These are phyloP conservation scores for Leptoteleia sp. DNA, from an alignment of 1,140 invertebrate genomes.

Conservation along the genomic window DNA sequence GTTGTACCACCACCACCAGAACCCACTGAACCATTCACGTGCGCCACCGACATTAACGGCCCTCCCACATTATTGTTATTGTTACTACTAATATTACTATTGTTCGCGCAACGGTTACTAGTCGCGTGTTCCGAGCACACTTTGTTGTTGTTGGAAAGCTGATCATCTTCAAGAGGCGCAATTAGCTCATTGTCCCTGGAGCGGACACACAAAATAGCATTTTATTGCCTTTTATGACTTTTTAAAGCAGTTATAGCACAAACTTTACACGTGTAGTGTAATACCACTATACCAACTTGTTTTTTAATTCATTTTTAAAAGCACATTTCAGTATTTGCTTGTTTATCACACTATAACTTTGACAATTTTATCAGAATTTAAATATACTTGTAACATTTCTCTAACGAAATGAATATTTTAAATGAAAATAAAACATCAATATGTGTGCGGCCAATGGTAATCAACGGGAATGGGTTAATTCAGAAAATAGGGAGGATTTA, in stretches of 20 bases:
- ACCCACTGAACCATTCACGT: slow-evolving; percentile 79
- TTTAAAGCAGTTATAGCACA: slow-evolving; percentile 12
- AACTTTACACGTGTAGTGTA: too few relatives aligned
- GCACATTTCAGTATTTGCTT: too few relatives aligned
- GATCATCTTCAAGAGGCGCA: slow-evolving; percentile 81
- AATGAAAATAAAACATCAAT: too few relatives aligned
- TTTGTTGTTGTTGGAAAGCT: slow-evolving; percentile 81
- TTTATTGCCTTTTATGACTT: slow-evolving; percentile 12
- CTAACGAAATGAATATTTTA: too few relatives aligned
- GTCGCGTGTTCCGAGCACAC: slow-evolving; percentile 79
- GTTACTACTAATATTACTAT: slow-evolving; percentile 78
- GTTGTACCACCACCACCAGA: slow-evolving; percentile 57
- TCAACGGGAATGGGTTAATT: too few relatives aligned
- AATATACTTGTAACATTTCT: too few relatives aligned
- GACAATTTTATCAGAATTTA: too few relatives aligned
- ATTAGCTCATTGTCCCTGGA: slow-evolving; percentile 81
- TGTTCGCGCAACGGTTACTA: slow-evolving; percentile 80
- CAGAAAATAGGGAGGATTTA: too few relatives aligned
- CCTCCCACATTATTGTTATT: slow-evolving; percentile 80
- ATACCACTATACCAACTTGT: too few relatives aligned
- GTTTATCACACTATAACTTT: too few relatives aligned
- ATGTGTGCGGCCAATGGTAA: too few relatives aligned
- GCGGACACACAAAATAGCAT: slow-evolving; percentile 67
- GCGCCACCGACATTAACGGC: slow-evolving; percentile 77
- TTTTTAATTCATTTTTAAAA: too few relatives aligned